Percentiles rank a stretch among this genome's conserved stretches.
These are phyloP conservation scores for Hedya salicella DNA, from an alignment of 2,888 invertebrate species.

Conservation along the genomic window DNA sequence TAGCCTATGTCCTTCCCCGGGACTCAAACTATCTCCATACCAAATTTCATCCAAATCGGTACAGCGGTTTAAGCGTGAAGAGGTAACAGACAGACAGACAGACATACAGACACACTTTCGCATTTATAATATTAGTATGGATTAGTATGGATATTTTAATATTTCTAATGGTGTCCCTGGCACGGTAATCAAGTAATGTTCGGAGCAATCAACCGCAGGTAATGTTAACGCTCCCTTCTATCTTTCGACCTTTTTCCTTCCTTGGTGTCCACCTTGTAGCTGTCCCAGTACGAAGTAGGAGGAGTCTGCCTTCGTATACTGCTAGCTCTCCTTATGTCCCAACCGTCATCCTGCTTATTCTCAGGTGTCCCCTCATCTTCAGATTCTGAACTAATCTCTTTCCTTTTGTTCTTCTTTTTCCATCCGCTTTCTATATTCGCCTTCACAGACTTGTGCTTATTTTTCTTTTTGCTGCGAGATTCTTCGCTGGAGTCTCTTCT, in stretches of 20 bases:
- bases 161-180: background rate
- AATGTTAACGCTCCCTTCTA: slow-evolving; percentile 17
- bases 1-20: too few relatives aligned
- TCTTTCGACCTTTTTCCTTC: slow-evolving; percentile 42
- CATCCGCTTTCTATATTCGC: slow-evolving; percentile 38
- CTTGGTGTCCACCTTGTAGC: slow-evolving; percentile 48
- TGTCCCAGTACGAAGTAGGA: slow-evolving; percentile 58
- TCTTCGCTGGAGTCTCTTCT: slow-evolving; percentile 32
- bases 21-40: too few relatives aligned
- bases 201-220: background rate
- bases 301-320: slow-evolving; percentile 46
- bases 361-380: slow-evolving; percentile 15
- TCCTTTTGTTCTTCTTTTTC: slow-evolving; percentile 18
- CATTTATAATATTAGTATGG: too few relatives aligned
- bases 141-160: too few relatives aligned
- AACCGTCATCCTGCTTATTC: slow-evolving; percentile 45
- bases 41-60: too few relatives aligned
- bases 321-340: slow-evolving; percentile 56
- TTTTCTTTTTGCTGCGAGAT: slow-evolving; percentile 41
- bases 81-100: too few relatives aligned
- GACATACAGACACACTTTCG: too few relatives aligned
- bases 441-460: slow-evolving; percentile 38
- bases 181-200: background rate
- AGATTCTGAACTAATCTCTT: slow-evolving; percentile 18
- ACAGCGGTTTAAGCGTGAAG: too few relatives aligned